A percentile compares a stretch with the other conserved stretches of the same genome.
Conservation (phyloP, 2,888 invertebrate genomes). For the Heterodera filipjevi region DNA sequence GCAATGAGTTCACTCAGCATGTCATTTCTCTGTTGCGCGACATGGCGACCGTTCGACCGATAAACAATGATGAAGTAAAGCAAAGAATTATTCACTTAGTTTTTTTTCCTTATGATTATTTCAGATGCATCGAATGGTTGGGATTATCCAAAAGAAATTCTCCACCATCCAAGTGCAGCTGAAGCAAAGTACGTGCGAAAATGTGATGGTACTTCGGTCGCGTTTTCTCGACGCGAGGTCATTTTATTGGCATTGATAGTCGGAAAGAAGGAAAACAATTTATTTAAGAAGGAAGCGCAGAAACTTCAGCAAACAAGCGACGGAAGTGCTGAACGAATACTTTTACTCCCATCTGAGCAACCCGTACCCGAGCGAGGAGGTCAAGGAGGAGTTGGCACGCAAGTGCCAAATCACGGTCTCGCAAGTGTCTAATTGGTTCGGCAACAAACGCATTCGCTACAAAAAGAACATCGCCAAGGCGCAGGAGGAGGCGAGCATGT, state of each 20-base stretch:
- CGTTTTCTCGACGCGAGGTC: slow-evolving; percentile 64
- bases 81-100: not conserved
- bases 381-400: slow-evolving; percentile 97
- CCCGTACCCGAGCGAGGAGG: slow-evolving; percentile 99
- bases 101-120: too few relatives aligned
- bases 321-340: slow-evolving; percentile 97
- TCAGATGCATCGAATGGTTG: slow-evolving; percentile 95
- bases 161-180: slow-evolving; percentile 76
- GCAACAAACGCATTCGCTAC: slow-evolving; percentile 95
- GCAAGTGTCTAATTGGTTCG: slow-evolving; percentile 73
- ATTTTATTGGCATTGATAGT: slow-evolving; percentile 13
- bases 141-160: slow-evolving; percentile 92
- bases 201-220: slow-evolving; percentile 96
- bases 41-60: slow-evolving; percentile 79
- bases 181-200: slow-evolving; percentile 98
- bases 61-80: slow-evolving; percentile 83
- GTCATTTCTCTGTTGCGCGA: slow-evolving; percentile 79
- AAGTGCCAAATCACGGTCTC: slow-evolving; percentile 98
- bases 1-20: slow-evolving; percentile 99
- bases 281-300: slow-evolving; percentile 78
- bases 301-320: slow-evolving; percentile 99
- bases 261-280: not conserved
- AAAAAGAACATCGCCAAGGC: slow-evolving; percentile 74
- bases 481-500: slow-evolving; percentile 90
- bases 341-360: slow-evolving; percentile 98